These are phyloP conservation scores for Leucosticte australis DNA, from an alignment of 2,113 vertebrate species.

Conservation along the genomic window DNA sequence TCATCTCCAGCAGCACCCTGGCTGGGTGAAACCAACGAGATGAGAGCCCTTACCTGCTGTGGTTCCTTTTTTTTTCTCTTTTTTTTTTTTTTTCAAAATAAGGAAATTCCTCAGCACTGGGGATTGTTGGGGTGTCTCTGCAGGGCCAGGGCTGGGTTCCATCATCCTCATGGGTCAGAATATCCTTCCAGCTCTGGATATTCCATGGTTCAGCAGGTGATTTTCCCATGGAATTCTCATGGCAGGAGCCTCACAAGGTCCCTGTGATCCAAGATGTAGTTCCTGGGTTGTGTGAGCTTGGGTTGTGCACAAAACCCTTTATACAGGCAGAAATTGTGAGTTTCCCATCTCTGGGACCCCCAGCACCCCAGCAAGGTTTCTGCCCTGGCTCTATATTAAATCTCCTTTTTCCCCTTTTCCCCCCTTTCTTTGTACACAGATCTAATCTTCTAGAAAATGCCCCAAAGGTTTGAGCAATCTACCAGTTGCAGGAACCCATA, in stretches of 20 bases:
- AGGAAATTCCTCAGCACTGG: neutral
- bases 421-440: neutral
- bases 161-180: neutral
- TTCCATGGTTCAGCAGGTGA: rapidly evolving
- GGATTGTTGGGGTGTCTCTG: neutral
- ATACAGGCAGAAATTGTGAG: rapidly evolving
- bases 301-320: neutral
- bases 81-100: neutral
- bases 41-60: neutral
- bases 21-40: neutral
- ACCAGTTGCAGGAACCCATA: conserved; percentile 65
- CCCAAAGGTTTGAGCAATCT: conserved; percentile 33
- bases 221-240: rapidly evolving
- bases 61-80: neutral
- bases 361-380: neutral
- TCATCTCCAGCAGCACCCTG: neutral
- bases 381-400: neutral
- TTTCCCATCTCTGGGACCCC: neutral
- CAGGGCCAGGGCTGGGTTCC: neutral
- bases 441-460: conserved; percentile 35
- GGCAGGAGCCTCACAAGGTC: neutral
- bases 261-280: rapidly evolving
- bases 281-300: rapidly evolving
- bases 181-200: neutral
- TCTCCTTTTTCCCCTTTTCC: neutral